Conservation (phyloP, 2,113 vertebrate species). For the Cyanoliseus patagonus region DNA sequence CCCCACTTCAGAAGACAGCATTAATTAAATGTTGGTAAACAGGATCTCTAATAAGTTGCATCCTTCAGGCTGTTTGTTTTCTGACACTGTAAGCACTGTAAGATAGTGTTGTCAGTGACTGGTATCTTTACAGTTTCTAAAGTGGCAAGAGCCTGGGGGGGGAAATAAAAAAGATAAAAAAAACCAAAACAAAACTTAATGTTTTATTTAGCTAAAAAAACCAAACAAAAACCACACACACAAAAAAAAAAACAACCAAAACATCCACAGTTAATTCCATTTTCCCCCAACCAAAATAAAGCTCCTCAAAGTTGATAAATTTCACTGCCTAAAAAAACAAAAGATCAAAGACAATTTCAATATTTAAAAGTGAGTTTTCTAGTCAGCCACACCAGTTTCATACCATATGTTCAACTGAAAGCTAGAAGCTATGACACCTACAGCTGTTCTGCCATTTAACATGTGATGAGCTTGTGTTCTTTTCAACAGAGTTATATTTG, state of each 20-base stretch:
- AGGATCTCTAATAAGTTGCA: neutral
- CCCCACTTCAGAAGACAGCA: neutral
- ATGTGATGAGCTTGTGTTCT: slow-evolving; percentile 28
- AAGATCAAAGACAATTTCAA: slow-evolving; percentile 44
- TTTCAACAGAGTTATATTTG: slow-evolving; percentile 37
- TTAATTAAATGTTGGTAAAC: slow-evolving; percentile 21
- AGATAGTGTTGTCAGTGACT: neutral
- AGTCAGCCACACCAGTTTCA: slow-evolving; percentile 1
- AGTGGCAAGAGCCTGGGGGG: neutral
- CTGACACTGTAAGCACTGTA: neutral
- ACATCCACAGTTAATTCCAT: neutral
- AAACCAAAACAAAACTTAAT: neutral
- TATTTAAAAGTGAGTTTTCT: slow-evolving; percentile 39
- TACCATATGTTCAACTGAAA: slow-evolving; percentile 3
- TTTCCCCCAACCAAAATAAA: neutral
- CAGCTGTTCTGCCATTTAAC: slow-evolving; percentile 54
- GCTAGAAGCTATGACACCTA: slow-evolving; percentile 31
- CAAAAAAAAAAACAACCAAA: neutral
- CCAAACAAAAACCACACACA: neutral
- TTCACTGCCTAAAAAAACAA: neutral
- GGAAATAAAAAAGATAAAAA: neutral
- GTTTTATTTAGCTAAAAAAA: neutral
- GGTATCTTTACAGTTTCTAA: neutral
- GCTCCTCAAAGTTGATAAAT: slow-evolving; percentile 5
- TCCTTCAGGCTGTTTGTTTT: neutral